Percentiles rank a stretch among this genome's conserved stretches.
These are phyloP conservation scores for Hesperophylax magnus DNA, from an alignment of 1,140 invertebrate genomes.

Conservation along the genomic window DNA sequence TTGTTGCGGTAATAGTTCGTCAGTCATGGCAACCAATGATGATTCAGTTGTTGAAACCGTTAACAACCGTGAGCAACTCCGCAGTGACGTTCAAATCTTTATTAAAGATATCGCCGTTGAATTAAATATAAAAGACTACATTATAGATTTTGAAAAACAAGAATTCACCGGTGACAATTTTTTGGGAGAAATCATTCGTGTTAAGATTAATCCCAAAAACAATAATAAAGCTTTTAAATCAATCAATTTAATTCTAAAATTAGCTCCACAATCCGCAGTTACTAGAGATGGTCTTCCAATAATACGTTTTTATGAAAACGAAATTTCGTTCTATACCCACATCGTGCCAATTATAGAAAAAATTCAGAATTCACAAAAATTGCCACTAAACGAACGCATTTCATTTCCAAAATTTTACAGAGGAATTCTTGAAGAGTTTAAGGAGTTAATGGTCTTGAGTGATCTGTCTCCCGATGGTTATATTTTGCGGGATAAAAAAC, in stretches of 20 bases:
- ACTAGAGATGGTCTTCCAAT: neutral
- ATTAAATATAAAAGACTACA: too few relatives aligned
- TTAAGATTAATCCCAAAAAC: neutral
- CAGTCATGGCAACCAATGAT: too few relatives aligned
- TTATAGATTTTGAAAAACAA: neutral
- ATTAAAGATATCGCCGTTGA: too few relatives aligned
- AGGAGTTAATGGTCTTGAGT: constrained; percentile 68
- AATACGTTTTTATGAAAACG: neutral
- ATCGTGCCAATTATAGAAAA: neutral
- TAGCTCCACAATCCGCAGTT: neutral
- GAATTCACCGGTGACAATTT: constrained; percentile 22
- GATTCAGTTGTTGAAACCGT: too few relatives aligned
- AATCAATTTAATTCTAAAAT: constrained; percentile 4
- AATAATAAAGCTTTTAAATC: neutral
- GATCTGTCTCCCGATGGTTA: constrained; percentile 69
- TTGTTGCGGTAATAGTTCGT: too few relatives aligned
- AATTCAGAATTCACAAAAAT: neutral
- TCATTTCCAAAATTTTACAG: constrained; percentile 28
- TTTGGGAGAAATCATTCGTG: neutral
- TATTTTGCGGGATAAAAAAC: constrained; percentile 68
- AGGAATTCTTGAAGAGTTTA: constrained; percentile 60
- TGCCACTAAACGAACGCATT: neutral
- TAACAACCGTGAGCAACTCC: too few relatives aligned
- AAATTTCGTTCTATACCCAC: constrained; percentile 1
- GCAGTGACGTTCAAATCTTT: too few relatives aligned